A percentile compares a stretch with the other conserved stretches of the same genome.
phyloP scores from a whole-genome alignment of 2,888 invertebrate genomes.

The Dromius quadrimaculatus region DNA sequence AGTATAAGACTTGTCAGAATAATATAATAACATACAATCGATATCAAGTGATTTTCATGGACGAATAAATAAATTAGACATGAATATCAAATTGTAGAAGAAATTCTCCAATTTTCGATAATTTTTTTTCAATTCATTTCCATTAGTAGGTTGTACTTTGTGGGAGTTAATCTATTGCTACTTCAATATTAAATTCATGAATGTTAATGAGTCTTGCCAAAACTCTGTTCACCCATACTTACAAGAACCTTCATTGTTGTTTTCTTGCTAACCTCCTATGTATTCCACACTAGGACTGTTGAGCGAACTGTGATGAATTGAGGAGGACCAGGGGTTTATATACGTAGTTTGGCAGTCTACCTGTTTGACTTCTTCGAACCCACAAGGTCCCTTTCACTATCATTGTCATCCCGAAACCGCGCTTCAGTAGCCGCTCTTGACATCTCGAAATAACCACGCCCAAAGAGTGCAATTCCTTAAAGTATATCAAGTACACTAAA shows the following conservation, averaged over 20 bases:
- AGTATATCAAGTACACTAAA: neutral
- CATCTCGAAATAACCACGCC: slow-evolving; percentile 45
- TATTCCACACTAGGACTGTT: slow-evolving; percentile 48
- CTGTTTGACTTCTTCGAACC: slow-evolving; percentile 42
- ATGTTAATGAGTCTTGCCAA: too few relatives aligned
- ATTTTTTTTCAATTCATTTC: too few relatives aligned
- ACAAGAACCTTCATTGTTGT: slow-evolving; percentile 58
- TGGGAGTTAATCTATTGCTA: too few relatives aligned
- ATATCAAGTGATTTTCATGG: too few relatives aligned
- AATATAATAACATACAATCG: too few relatives aligned
- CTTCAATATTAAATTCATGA: too few relatives aligned
- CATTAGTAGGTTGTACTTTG: neutral
- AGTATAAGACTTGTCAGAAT: too few relatives aligned
- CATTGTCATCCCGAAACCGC: slow-evolving; percentile 45
- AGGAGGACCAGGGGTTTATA: slow-evolving; percentile 45
- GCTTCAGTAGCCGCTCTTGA: slow-evolving; percentile 44
- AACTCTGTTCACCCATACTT: slow-evolving; percentile 55
- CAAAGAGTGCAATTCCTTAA: slow-evolving; percentile 3
- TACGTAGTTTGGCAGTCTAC: slow-evolving; percentile 43
- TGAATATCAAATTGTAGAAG: too few relatives aligned
- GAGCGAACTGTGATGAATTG: slow-evolving; percentile 51
- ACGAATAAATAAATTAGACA: too few relatives aligned
- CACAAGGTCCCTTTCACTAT: slow-evolving; percentile 52
- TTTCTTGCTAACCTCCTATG: slow-evolving; percentile 46
- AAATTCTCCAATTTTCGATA: too few relatives aligned